phyloP scores from a whole-genome alignment of 37 sponge, comb jelly and placozoan genomes.

The Amphimedon queenslandica region DNA sequence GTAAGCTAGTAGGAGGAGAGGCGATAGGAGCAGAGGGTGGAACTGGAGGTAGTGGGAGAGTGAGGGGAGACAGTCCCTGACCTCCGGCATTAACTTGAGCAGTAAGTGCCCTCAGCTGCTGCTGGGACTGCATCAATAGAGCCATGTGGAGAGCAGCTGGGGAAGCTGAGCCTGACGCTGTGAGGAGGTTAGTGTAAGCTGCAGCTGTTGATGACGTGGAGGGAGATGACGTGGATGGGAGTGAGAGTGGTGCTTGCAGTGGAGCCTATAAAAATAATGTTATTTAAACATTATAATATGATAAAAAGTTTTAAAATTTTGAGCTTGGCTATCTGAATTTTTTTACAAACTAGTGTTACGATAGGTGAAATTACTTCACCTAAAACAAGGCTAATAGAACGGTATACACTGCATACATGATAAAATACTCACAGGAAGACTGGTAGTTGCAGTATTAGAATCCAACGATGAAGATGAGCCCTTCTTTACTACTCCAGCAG shows the following conservation, averaged over 20 bases:
- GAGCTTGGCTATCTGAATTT: background rate
- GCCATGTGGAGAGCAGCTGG: background rate
- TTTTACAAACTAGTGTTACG: too few species aligned
- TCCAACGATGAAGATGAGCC: too few species aligned
- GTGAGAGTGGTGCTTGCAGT: background rate
- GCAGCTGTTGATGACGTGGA: background rate
- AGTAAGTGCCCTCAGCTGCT: background rate
- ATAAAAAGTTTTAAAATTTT: background rate
- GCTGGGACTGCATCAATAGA: background rate
- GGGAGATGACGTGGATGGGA: too few species aligned
- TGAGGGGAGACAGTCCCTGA: too few species aligned
- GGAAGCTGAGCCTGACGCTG: background rate
- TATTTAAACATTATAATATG: background rate
- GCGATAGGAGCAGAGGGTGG: background rate
- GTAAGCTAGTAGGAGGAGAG: background rate
- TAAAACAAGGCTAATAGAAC: too few species aligned
- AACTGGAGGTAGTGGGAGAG: too few species aligned
- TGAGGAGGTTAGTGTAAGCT: background rate
- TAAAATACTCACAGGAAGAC: too few species aligned
- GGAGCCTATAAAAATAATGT: background rate
- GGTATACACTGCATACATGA: too few species aligned
- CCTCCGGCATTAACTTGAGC: too few species aligned
- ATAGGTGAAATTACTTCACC: too few species aligned
- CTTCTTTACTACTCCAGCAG: background rate
- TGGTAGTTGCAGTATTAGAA: too few species aligned